Evolutionary conservation across 1,140 invertebrate genomes (phyloP).

Genomic region (Stenopsyche tienmushanensis): DNA sequence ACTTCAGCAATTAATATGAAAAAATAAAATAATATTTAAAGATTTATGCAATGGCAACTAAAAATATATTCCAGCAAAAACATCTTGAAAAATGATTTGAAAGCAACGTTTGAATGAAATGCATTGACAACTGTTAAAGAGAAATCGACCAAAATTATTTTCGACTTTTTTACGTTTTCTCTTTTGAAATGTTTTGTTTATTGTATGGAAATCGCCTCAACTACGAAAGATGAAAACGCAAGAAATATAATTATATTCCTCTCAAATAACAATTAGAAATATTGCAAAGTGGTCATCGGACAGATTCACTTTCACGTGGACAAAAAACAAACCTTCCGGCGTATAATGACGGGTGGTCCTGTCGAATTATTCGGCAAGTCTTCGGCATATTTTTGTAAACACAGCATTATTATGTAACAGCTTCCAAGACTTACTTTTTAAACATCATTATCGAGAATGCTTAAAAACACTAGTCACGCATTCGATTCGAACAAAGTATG

Average conservation of each 20-base stretch:
- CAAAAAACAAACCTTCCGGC: conserved; percentile 36
- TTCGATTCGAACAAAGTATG: too few relatives aligned
- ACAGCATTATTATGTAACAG: conserved; percentile 34
- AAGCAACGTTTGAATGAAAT: neutral
- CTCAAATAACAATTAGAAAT: neutral
- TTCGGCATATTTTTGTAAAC: conserved; percentile 34
- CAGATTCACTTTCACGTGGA: neutral
- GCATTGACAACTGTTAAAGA: neutral
- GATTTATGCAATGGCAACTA: too few relatives aligned
- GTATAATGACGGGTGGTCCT: conserved; percentile 22
- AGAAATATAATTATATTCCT: neutral
- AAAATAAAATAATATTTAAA: too few relatives aligned
- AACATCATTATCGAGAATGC: too few relatives aligned
- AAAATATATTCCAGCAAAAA: too few relatives aligned
- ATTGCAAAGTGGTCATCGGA: neutral
- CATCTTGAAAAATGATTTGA: neutral
- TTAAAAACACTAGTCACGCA: too few relatives aligned
- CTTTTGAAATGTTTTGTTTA: too few relatives aligned
- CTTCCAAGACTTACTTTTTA: too few relatives aligned
- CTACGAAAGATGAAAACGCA: too few relatives aligned
- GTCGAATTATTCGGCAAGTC: conserved; percentile 15
- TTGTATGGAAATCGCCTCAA: neutral
- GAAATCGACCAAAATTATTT: neutral
- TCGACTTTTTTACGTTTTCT: too few relatives aligned
- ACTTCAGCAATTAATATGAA: too few relatives aligned